Conservation (phyloP, 2,113 vertebrate species). For the Mus spicilegus region DNA sequence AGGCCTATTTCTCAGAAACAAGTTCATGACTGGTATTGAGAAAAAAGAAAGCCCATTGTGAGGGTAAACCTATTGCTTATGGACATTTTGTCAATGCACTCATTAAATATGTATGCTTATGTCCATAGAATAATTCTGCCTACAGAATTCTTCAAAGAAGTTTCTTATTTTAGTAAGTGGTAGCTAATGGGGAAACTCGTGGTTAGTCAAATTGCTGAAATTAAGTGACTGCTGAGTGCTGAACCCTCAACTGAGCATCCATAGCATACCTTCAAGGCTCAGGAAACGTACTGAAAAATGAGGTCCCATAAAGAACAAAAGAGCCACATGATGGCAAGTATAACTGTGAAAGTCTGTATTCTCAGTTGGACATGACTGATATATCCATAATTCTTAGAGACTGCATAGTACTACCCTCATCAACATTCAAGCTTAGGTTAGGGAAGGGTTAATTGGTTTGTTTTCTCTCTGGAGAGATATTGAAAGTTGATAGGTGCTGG, state of each 20-base stretch:
- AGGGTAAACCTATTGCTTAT: not conserved
- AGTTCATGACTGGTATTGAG: no score
- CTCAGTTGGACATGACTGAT: not conserved
- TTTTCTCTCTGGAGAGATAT: not conserved
- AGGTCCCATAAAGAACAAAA: not conserved
- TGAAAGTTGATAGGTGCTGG: not conserved
- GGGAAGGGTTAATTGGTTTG: not conserved
- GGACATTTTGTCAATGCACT: not conserved
- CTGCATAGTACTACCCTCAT: not conserved
- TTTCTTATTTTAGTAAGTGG: not conserved
- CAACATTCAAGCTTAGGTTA: not conserved
- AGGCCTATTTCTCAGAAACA: not conserved
- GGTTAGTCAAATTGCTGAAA: not conserved
- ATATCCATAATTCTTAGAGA: not conserved
- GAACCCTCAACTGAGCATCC: not conserved
- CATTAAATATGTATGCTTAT: not conserved
- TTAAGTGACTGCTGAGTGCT: no score
- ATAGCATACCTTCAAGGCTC: not conserved
- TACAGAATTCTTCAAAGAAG: not conserved
- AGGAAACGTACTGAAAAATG: not conserved
- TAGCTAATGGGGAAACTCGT: not conserved
- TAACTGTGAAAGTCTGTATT: not conserved
- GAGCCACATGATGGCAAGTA: not conserved
- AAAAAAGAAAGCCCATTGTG: not conserved
- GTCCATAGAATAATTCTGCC: not conserved